These are phyloP conservation scores for Agrenia bidenticulata DNA, from an alignment of 2,888 invertebrate genomes.

Conservation along the genomic window DNA sequence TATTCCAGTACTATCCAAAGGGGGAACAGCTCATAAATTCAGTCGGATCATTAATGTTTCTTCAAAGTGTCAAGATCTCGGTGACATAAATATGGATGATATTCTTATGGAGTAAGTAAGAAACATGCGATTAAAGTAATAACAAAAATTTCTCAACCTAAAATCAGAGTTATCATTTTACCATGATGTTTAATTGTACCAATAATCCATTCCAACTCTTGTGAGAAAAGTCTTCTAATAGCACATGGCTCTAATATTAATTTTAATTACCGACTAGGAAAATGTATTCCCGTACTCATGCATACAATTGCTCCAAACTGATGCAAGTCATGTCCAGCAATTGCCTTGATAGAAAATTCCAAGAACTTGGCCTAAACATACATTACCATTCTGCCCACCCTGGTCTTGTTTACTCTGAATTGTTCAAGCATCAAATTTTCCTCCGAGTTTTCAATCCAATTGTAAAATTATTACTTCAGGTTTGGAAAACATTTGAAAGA, in stretches of 20 bases:
- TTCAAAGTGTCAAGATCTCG: constrained; percentile 76
- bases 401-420: constrained; percentile 79
- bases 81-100: constrained; percentile 73
- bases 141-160: too few species aligned
- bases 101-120: constrained; percentile 61
- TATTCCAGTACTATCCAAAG: constrained; percentile 70
- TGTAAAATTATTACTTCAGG: constrained; percentile 65
- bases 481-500: too few species aligned
- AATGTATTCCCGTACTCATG: constrained; percentile 56
- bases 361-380: constrained; percentile 62
- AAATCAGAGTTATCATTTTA: background rate
- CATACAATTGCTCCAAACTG: constrained; percentile 82
- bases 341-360: constrained; percentile 63
- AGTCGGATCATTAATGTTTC: constrained; percentile 83
- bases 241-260: too few species aligned
- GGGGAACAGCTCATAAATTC: constrained; percentile 61
- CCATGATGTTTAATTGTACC: background rate
- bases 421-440: constrained; percentile 69
- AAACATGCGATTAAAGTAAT: background rate
- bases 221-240: constrained; percentile 61
- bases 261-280: too few species aligned
- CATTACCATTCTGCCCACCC: constrained; percentile 79
- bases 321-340: constrained; percentile 70
- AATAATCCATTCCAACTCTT: constrained; percentile 57
- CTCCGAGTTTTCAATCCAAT: constrained; percentile 67